Base-by-base conservation (phyloP, 2,113 vertebrate genomes). In the Pseudorasbora parva region DNA sequence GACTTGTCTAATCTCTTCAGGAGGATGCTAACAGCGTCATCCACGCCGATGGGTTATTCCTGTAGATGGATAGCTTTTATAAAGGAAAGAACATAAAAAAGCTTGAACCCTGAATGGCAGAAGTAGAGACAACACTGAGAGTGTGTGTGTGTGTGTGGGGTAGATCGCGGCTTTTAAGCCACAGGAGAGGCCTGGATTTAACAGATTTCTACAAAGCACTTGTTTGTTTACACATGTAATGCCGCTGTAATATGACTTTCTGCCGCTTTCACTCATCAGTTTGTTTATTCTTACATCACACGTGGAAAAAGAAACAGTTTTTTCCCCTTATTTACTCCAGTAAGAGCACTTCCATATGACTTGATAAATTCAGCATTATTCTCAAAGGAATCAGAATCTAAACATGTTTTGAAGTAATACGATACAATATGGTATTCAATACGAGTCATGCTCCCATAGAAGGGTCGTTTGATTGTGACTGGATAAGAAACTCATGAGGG, bases 1-100 rank as follows among this genome's bases (percentile, higher is more conserved):
- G 92, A 92, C 92, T 89, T 84, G 68, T 90, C 86, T 89, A 90
- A 92, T 93, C 90, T 88, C 37, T 80, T 92, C 91, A 90, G 82
- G 86, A 86, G 87, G 80, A 91, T 83, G 84, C 91, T 90, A 91
- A 87, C 90, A 91, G 83, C 90, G 83, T 88, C 75, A 88, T 83
- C 81, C 78, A 87, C 87, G 85, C 80, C 9, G 87, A 86, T 84
- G 84, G 73, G 78, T 88, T 88, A 93, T 90, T 51, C 71, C 79
- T 90, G 87, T 87, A 78, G 90, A 93, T 86, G 87, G 86, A 88
- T 57, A 60, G 59, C 74, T 88, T 81, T 77, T 82, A 88, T 45
- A 64, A 54, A 66, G 71, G 84, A 79, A 72, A 74, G 57, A 87
- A 71, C 69, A 33, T 60, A 62, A 45, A 62, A 62, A 60, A 62